phyloP scores from a whole-genome alignment of 2,797 vertebrate genomes.

The Sebastes oblongus region DNA sequence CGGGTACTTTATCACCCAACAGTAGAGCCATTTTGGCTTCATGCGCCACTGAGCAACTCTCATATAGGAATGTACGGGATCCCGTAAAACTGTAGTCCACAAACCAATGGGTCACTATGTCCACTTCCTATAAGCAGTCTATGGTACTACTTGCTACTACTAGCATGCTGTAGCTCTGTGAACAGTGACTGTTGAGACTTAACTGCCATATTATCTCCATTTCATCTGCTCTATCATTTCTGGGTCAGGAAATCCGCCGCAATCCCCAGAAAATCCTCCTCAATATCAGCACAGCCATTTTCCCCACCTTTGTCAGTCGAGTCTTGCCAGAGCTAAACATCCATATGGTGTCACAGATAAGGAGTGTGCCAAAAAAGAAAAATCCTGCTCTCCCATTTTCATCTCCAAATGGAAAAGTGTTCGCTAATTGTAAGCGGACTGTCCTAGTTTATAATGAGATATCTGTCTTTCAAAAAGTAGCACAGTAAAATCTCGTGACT shows the following conservation, averaged over 20 bases:
- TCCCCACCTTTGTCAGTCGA: conserved; percentile 5
- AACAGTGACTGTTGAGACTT: neutral
- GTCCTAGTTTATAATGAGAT: conserved; percentile 19
- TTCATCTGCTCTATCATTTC: conserved; percentile 13
- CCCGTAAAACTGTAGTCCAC: too few species aligned
- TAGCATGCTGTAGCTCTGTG: neutral
- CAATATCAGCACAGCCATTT: conserved; percentile 19
- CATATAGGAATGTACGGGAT: too few species aligned
- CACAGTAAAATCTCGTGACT: neutral
- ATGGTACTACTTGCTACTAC: neutral
- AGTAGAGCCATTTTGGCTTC: too few species aligned
- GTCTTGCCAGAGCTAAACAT: conserved; percentile 20
- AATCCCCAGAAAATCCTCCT: neutral
- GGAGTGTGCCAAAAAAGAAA: conserved; percentile 2
- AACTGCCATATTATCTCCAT: neutral
- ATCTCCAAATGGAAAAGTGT: neutral
- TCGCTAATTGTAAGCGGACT: neutral
- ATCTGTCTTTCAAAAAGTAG: neutral
- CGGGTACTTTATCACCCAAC: too few species aligned
- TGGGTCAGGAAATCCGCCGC: conserved; percentile 12
- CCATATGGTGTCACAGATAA: conserved; percentile 37
- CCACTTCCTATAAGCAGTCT: neutral
- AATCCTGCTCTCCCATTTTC: conserved; percentile 16
- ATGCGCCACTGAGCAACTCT: too few species aligned
- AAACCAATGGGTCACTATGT: neutral